Evolutionary conservation across 2,888 invertebrate genomes (phyloP).

Genomic region (Anthophora plumipes): DNA sequence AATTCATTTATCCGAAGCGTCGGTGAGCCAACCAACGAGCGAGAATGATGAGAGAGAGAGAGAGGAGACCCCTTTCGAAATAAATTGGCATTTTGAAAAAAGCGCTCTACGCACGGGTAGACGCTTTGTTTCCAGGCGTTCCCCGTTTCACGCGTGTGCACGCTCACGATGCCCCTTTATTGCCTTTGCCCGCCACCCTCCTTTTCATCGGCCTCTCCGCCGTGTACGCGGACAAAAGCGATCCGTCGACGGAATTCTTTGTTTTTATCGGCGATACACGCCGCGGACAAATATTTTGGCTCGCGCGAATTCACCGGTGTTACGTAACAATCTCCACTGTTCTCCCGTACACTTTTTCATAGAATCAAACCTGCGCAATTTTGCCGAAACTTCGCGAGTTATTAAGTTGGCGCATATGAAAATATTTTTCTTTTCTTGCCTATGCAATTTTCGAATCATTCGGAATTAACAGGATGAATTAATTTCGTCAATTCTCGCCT

Average conservation of each 20-base stretch:
- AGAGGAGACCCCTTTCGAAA: slow-evolving; percentile 47
- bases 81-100: slow-evolving; percentile 78
- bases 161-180: slow-evolving; percentile 64
- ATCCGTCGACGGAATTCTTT: slow-evolving; percentile 52
- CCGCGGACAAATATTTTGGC: slow-evolving; percentile 66
- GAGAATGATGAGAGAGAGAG: no score
- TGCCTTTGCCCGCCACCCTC: slow-evolving; percentile 35
- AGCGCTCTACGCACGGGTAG: slow-evolving; percentile 62
- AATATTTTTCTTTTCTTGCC: no score
- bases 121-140: slow-evolving; percentile 68
- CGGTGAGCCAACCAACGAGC: slow-evolving; percentile 32
- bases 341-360: not conserved
- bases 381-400: not conserved
- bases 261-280: slow-evolving; percentile 42
- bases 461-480: no score
- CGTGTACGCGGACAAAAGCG: slow-evolving; percentile 50
- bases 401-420: no score
- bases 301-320: slow-evolving; percentile 43
- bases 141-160: slow-evolving; percentile 51
- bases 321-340: slow-evolving; percentile 28
- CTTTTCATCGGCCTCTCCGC: slow-evolving; percentile 17
- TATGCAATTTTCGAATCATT: no score
- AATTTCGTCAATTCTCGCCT: no score
- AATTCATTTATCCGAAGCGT: slow-evolving; percentile 48
- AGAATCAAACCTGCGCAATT: not conserved